Conservation (phyloP, 1,140 invertebrate species). For the Heterodera schachtii region DNA sequence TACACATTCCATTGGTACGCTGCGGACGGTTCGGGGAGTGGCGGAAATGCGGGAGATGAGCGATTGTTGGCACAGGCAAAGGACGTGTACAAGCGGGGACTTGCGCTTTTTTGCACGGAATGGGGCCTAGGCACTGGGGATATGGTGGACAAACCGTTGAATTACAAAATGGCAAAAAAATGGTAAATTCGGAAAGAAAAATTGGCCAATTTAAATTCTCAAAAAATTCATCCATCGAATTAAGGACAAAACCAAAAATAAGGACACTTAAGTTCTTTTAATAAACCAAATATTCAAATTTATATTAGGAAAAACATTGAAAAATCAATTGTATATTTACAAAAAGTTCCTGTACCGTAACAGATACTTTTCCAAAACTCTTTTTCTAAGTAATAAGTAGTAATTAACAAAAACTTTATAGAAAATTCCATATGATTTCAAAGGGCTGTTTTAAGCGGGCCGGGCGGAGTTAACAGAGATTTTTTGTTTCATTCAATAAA, state of each 20-base stretch:
- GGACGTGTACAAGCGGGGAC: neutral
- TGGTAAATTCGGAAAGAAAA: neutral
- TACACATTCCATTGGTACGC: conserved; percentile 4
- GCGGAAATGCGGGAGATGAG: neutral
- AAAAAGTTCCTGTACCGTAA: too few species aligned
- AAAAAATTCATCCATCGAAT: too few species aligned
- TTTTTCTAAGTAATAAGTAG: neutral
- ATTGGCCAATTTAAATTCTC: too few species aligned
- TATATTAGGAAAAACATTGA: neutral
- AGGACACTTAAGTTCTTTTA: too few species aligned
- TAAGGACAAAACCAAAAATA: too few species aligned
- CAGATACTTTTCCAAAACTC: neutral
- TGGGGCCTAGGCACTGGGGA: neutral
- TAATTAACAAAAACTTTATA: neutral
- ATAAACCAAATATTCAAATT: too few species aligned
- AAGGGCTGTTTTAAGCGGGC: too few species aligned
- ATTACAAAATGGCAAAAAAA: neutral
- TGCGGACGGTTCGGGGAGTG: neutral
- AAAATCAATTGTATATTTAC: neutral
- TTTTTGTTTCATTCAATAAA: too few species aligned
- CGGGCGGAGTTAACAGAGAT: too few species aligned
- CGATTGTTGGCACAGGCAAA: neutral
- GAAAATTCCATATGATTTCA: too few species aligned
- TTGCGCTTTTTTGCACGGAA: neutral
- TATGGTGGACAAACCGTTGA: neutral